Evolutionary conservation across 2,797 vertebrate genomes (phyloP), one percentile per base, ranked within the genome.

Genomic region (Loriculus beryllinus): DNA sequence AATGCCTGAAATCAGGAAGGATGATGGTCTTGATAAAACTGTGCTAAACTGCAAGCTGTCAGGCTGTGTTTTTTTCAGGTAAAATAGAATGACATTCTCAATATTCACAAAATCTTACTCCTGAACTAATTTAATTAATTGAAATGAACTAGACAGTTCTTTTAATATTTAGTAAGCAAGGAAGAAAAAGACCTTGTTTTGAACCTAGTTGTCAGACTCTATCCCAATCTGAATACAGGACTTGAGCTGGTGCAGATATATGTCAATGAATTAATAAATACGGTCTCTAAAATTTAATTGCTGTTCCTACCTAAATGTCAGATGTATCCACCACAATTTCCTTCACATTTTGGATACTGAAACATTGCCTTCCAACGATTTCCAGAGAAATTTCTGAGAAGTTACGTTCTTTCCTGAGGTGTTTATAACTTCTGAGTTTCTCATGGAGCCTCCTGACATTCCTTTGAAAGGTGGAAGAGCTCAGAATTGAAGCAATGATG

Each of bases 1-100:
- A 78, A 62, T 7, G 1, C 63, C 69, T 92, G 43, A 86, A 92
- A 90, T 82, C 47, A 77, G 71, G 74, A 93, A 79, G 22, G 17
- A 33, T 35, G 14, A 85, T 76, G 40, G 18, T 56, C 48, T 56
- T 57, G 40, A 79, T 67, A 90, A 85, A 79, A n/a, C 10, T 3
- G 1, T 60, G 43, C 19, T 74, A 37, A 72, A 81, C 6, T 69
- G 12, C 21, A 48, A 17, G 10, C 28, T 72, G 12, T 70, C 16
- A 56, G 21, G 14, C 33, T 83, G 35, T 45, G 40, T 76, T 26
- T 1, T 75, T 88, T 86, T 37, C 0, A 1, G 33, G n/a, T 35
- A 68, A 74, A 62, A 16, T 23, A 39, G 28, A 74, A 69, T 39
- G 0, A 15, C 2, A 0, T 25, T 59, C 28, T 54, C 1, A 1